These are phyloP conservation scores for Crocuta crocuta DNA, from an alignment of 2,113 vertebrate species.

Conservation along the genomic window DNA sequence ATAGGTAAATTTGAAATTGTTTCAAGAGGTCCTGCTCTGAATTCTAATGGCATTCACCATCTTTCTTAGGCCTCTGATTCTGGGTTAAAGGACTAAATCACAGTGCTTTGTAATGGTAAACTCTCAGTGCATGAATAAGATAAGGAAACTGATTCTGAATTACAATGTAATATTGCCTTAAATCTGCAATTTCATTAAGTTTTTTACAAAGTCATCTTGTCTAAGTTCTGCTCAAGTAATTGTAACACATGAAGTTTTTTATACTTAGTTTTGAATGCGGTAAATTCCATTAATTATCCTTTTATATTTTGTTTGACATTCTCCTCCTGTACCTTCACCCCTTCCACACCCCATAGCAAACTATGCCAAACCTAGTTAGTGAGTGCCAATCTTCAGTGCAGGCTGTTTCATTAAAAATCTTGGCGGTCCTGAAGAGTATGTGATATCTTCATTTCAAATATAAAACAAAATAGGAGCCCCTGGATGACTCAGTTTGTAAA, in stretches of 20 bases:
- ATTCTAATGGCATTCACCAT: background rate
- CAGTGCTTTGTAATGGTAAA: background rate
- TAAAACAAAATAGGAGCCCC: background rate
- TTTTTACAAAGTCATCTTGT: background rate
- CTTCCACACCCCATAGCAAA: background rate
- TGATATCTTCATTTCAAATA: slow-evolving; percentile 20
- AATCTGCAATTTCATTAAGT: background rate
- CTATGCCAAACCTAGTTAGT: background rate
- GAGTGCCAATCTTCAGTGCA: background rate
- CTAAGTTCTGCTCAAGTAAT: background rate
- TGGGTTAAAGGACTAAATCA: background rate
- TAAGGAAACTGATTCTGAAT: slow-evolving; percentile 7
- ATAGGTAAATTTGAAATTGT: background rate
- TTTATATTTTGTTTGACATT: slow-evolving; percentile 16
- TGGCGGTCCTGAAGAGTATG: background rate
- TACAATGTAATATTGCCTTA: slow-evolving; percentile 15
- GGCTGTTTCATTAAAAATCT: slow-evolving; percentile 5
- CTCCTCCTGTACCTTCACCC: background rate
- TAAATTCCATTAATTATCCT: background rate
- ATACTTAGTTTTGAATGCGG: background rate
- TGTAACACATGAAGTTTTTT: background rate
- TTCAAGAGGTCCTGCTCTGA: background rate
- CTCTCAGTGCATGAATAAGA: slow-evolving; percentile 10
- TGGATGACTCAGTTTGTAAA: background rate
- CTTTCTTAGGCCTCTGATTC: background rate